Conservation (phyloP, 1,140 invertebrate genomes). For the Wasmannia auropunctata region DNA sequence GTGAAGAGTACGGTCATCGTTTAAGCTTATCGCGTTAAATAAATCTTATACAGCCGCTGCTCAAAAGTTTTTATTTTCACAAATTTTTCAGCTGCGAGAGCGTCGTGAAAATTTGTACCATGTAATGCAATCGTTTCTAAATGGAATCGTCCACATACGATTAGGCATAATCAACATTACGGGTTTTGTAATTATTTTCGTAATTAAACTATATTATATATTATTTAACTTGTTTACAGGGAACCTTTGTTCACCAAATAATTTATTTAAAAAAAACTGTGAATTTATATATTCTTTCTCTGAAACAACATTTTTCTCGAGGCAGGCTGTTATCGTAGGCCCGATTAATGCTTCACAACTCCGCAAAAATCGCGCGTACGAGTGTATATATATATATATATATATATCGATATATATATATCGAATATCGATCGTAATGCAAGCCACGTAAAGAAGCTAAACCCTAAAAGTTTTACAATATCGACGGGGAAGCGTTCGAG, state of each 20-base stretch:
- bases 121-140: neutral
- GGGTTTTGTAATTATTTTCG: neutral
- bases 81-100: neutral
- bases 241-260: neutral
- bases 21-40: neutral
- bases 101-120: neutral
- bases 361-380: conserved; percentile 1
- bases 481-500: conserved; percentile 21
- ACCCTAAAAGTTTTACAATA: conserved; percentile 47
- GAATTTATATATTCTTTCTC: no score
- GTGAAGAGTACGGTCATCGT: neutral
- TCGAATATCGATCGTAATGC: conserved; percentile 4
- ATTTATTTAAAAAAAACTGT: neutral
- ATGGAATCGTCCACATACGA: neutral
- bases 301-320: neutral
- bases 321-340: neutral
- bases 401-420: no score
- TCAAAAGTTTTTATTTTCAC: neutral
- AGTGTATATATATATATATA: no score
- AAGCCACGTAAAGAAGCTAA: conserved; percentile 13
- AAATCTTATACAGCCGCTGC: neutral
- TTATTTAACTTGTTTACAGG: neutral
- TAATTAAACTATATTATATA: neutral
- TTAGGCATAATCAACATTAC: neutral
- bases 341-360: conserved; percentile 6